A percentile compares a stretch with the other conserved stretches of the same genome.
These are phyloP conservation scores for Psilopogon haemacephalus DNA, from an alignment of 2,113 vertebrate genomes.

Conservation along the genomic window DNA sequence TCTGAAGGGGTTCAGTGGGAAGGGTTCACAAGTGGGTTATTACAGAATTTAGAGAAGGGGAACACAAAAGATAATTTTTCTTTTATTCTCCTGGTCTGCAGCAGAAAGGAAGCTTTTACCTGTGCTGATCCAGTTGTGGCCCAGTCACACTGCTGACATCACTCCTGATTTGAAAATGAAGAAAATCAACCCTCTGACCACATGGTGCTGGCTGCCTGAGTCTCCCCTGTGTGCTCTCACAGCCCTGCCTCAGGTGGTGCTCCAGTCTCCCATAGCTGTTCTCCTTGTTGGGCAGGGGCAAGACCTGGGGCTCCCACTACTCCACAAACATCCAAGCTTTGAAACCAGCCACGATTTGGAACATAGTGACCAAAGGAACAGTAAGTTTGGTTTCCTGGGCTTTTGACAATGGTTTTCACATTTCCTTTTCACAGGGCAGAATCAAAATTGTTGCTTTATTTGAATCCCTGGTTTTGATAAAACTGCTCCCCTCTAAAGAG, in stretches of 20 bases:
- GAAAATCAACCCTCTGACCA: neutral
- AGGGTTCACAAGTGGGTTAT: neutral
- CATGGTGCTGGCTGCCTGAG: rapidly evolving
- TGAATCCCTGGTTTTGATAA: neutral
- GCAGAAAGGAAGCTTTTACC: neutral
- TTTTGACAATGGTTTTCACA: neutral
- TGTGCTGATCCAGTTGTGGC: neutral
- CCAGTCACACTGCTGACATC: neutral
- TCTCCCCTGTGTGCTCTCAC: neutral
- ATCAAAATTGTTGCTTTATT: neutral
- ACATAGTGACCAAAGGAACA: neutral
- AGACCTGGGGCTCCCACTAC: neutral
- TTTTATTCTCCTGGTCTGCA: neutral
- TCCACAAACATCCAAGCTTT: neutral
- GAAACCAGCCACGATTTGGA: neutral
- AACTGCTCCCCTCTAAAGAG: neutral
- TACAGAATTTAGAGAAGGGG: neutral
- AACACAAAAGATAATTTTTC: neutral
- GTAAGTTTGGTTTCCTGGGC: neutral
- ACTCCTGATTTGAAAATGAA: neutral
- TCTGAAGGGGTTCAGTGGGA: neutral
- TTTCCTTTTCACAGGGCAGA: neutral
- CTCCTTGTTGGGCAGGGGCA: neutral
- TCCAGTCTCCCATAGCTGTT: rapidly evolving
- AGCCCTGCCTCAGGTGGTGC: neutral